Evolutionary conservation across 2,797 vertebrate species (phyloP), one percentile per base, ranked within the genome.

Genomic region (Valencia hispanica): DNA sequence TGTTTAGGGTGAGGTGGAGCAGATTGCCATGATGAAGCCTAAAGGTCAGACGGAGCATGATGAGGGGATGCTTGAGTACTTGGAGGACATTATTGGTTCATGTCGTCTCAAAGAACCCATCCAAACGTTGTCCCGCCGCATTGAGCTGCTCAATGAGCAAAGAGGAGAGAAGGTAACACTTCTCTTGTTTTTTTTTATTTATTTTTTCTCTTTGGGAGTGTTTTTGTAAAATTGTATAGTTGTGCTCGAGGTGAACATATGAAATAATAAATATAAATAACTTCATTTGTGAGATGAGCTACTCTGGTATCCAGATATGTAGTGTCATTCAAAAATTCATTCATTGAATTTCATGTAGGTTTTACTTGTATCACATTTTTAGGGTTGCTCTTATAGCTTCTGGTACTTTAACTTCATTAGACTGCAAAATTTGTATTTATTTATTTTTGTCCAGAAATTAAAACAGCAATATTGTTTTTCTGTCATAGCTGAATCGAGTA

Each of bases 1-100:
- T 72, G 80, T 80, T 22, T 93, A 99, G 98, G 98, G 98, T 20
- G 98, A 99, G 95, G 98, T 99, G 87, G 98, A 99, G 89, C 98
- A 99, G 83, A 99, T 99, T 15, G 95, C 98, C 61, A 96, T 99
- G 98, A 99, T 99, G 98, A 99, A 99, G 87, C 96, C 98, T 12
- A 98, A 97, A 94, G 98, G 97, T 72, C 98, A 99, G 92, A 97
- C 96, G 0, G 97, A 97, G 84, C 97, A 99, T 3, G 97, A 98
- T 0, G 98, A 99, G 83, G 98, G 98, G 20, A 99, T 99, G 98
- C 94, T 99, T 78, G 98, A 99, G 74, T 99, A 98, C 80, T 90
- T 99, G 85, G 98, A 99, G 94, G 98, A 99, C 85, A 93, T 99
- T 30, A 99, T 99, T 68, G 98, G 98, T 68, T 99, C 96, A 4